These are phyloP conservation scores for Octomys mimax DNA, from an alignment of 2,797 vertebrate genomes.

Conservation along the genomic window DNA sequence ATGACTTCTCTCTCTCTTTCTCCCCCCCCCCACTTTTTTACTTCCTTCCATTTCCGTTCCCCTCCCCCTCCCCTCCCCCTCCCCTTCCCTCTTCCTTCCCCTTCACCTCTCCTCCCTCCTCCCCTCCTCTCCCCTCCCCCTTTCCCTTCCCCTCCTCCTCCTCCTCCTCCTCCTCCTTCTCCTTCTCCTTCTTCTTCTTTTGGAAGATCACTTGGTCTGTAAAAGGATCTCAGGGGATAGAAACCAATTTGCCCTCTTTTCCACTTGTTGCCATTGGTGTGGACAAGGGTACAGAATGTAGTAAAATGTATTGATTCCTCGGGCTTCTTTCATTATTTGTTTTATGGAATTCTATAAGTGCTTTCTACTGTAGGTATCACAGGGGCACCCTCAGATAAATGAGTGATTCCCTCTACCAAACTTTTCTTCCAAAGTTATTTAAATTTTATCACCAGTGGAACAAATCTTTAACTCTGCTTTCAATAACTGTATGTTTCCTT, in stretches of 20 bases:
- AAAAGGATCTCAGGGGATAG: background rate
- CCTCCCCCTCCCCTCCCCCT: background rate
- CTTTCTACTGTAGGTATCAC: background rate
- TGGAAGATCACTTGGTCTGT: background rate
- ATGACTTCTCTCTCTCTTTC: background rate
- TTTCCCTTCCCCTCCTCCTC: background rate
- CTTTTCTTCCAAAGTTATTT: constrained; percentile 29
- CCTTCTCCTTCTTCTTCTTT: background rate
- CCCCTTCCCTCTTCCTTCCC: accelerated
- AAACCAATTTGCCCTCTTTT: background rate
- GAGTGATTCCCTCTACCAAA: constrained; percentile 17
- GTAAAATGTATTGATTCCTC: background rate
- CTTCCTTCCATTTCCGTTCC: background rate
- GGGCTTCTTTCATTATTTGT: background rate
- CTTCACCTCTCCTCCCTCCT: background rate
- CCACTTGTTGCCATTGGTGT: background rate
- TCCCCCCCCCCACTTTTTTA: background rate
- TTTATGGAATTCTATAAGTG: background rate
- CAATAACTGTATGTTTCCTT: background rate
- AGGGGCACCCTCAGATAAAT: background rate
- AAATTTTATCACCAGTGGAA: background rate
- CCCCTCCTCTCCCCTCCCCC: background rate
- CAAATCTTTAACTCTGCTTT: constrained; percentile 35
- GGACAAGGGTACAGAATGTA: accelerated
- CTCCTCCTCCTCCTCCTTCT: accelerated